Base-by-base conservation (phyloP, 2,888 invertebrate genomes). In the Callinectes sapidus region DNA sequence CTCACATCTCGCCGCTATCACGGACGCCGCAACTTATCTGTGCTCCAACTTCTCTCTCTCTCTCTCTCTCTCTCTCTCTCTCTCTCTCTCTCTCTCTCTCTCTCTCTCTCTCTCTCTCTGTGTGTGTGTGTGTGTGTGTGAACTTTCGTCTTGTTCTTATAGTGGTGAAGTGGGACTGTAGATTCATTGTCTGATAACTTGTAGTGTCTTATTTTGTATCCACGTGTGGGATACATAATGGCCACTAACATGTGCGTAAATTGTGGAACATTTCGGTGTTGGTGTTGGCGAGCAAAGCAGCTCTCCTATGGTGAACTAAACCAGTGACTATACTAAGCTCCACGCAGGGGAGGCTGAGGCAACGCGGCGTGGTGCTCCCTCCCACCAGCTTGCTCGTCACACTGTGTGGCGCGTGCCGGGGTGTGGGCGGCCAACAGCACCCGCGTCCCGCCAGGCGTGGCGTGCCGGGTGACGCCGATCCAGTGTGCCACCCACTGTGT, bases 1-100 rank as follows among this genome's bases (percentile, higher is more conserved):
- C 81, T 81, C 81, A 81, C 81, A 81, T 81, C 81, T 32, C 35
- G 71, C 35, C 81, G 81, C 81, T 81, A 81, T 81, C 81, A 81
- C 35, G 35, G 35, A 81, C 32, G 32, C 77, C 32, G 8, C 32
- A 13, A 32, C 35, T 81, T 81, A 81, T 81, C 81, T 28, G 35
- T 81, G 81, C 35, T 16, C 14, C 81, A 32, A 81, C 35, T 81
- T 81, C 35, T 18, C 71, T 28, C n/a, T 28, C 2, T 71, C 10
- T 71, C 10, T 71, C n/a, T 71, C 71, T 28, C 10, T 71, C 71
- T 28, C 48, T 48, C 48, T 48, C 48, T 48, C 48, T 48, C 48
- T 48, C 48, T 48, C 48, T 48, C 48, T 48, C 48, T 48, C 48
- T 48, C 48, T 48, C 48, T 48, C 48, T 48, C 48, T 48, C 48